Base-by-base conservation (phyloP, 2,888 invertebrate genomes). In the Orchesella flavescens region DNA sequence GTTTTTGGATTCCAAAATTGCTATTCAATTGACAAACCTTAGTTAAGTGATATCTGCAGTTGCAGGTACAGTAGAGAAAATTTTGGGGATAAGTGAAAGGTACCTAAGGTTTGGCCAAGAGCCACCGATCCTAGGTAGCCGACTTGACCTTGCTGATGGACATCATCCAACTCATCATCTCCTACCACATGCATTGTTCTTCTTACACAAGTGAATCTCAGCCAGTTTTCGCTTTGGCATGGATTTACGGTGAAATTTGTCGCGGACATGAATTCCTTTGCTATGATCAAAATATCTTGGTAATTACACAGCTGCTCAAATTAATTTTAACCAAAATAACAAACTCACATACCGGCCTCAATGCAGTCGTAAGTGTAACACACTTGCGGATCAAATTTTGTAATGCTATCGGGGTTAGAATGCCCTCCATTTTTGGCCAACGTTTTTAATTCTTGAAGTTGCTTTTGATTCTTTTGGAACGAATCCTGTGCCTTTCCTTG, bases 111-210 rank as follows among this genome's bases (percentile, higher is more conserved):
- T 83, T 83, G 83, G 19, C 83, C 83, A n/a, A 77, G 19, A 1
- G 83, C 83, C 17, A 83, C 83, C 4, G 72, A 75, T 0, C 83
- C 83, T 0, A 83, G 12, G 17, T 72, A 83, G 1, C 83, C 83
- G 7, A 83, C 83, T 55, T 83, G 83, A 49, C 83, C 55, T 66
- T 83, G 83, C 34, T 83, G 83, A 44, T 83, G 17, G 65, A 77
- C 77, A 65, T 83, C 83, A 49, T 65, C 63, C 10, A 83, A 15
- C 7, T 83, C 83, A 53, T 76, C 69, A n/a, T 15, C 43, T 0
- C 57, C 68, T 19, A 55, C 57, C 0, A 10, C 9, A 1, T 69
- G 34, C 49, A 72, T 21, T 2, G 83, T 83, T 24, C 83, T 44
- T 34, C 83, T n/a, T 2, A 77, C 66, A 13, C 83, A 83, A 17